Evolutionary conservation across 1,140 invertebrate genomes (phyloP), one percentile per base, ranked within the genome.

Genomic region (Lerema accius): DNA sequence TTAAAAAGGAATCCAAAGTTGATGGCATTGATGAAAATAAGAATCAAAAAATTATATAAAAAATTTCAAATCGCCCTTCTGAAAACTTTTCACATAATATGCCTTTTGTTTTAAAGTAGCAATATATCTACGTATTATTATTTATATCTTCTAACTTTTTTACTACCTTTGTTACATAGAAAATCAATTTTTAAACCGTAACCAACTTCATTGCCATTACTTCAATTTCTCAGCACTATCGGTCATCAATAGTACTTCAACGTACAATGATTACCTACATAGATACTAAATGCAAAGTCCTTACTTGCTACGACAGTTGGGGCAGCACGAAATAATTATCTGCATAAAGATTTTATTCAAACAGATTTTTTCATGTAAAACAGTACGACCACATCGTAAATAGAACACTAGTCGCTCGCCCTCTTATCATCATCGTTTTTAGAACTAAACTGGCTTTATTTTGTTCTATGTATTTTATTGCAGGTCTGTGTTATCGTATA

Each of bases 361-460:
- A 53, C 10, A 63, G 37, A 53, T 63, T 53, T 63, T 46, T 63
- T 53, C 26, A 63, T 63, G 55, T 59, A 59, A 59, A 59, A 46
- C 16, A 56, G 53, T 26, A 46, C 55, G 43, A 28, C 55, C 32
- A 43, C 55, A 59, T 26, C 42, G 55, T 59, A 59, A 59, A 59
- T 37, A 59, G 55, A 37, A 48, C 55, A 28, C 46, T 23, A 46
- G 43, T 48, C 55, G 55, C 46, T 48, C 17, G 43, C 42, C 55
- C 55, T 59, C 55, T 59, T 59, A 59, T 59, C 55, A 59, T 46
- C 55, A 46, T 46, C 23, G 53, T 56, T 58, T 58, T 58, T 46
- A 40, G 55, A 58, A 26, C 42, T 58, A 58, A n/a, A 58, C 55
- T 35, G 55, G 42, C 55, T 35, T 58, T 58, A 58, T 58, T 58